Base-by-base conservation (phyloP, 1,140 invertebrate species). In the Neomicropteryx cornuta region DNA sequence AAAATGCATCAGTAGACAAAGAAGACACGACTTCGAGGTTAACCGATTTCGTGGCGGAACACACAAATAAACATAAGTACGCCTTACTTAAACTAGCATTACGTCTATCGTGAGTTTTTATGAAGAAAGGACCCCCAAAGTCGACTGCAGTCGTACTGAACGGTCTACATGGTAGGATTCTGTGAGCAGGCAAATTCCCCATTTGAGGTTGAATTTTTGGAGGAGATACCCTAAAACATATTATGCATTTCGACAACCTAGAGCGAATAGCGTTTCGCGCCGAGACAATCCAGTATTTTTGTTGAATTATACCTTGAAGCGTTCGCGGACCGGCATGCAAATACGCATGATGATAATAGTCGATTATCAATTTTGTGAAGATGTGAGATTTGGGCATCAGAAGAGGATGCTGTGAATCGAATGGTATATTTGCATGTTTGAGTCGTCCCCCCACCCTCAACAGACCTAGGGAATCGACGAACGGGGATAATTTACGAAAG, bases 401-500 rank as follows among this genome's bases (percentile, higher is more conserved):
- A 11, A 45, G 8, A 2, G 48, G 48, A 40, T 50, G 39, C 33
- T 45, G 45, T 3, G n/a, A n/a, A 32, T 39, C 22, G 32, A 36
- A 45, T 2, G 41, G 30, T 17, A 50, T 16, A 14, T 29, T 27
- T 2, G 48, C 21, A 18, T 42, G 21, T n/a, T 29, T 39, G 2
- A 50, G 16, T 18, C 48, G 37, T 39, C 48, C 48, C 43, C 45
- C 45, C 41, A 50, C 48, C 40, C 45, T 47, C 32, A 49, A 40
- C 30, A 47, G 40, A 33, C 33, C 38, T 17, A 16, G 11, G 16
- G 14, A 2, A 33, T 44, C 45, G 5, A 47, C n/a, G 21, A 41
- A 47, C 2, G 45, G 45, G 4, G 28, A 19, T 11, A 46, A 21
- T 27, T 39, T 46, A 22, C 38, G 18, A 3, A 46, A 29, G 4